Evolutionary conservation across 2,888 invertebrate genomes (phyloP).

Genomic region (Macrophya annulata): DNA sequence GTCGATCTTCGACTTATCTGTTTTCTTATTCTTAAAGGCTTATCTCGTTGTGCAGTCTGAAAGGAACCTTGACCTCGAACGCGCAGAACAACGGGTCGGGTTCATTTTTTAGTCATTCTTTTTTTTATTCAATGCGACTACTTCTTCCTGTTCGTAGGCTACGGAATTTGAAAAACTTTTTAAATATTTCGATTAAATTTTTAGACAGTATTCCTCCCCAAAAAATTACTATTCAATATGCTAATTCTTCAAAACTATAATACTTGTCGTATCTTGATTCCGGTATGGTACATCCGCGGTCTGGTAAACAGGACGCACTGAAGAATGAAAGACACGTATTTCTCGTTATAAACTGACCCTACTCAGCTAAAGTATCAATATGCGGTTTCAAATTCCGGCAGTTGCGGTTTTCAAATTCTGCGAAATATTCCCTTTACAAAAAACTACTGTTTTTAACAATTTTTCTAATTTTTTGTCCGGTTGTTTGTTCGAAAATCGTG

Average conservation of each 20-base stretch:
- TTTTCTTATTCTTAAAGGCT: not conserved
- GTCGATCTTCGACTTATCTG: slow-evolving; percentile 10
- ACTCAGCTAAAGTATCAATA: slow-evolving; percentile 10
- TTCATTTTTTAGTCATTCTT: not conserved
- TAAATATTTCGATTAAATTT: not conserved
- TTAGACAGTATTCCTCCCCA: not conserved
- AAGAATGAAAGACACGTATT: not conserved
- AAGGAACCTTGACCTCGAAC: slow-evolving; percentile 27
- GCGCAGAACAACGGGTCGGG: slow-evolving; percentile 17
- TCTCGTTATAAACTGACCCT: not conserved
- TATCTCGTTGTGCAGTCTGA: slow-evolving; percentile 17
- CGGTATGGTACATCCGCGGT: not conserved
- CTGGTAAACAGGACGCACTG: not conserved
- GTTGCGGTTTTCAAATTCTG: slow-evolving; percentile 44
- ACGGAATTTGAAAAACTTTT: not conserved
- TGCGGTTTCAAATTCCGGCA: slow-evolving; percentile 47
- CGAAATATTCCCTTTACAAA: slow-evolving; percentile 3
- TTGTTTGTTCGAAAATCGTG: not conserved
- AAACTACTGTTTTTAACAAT: not conserved
- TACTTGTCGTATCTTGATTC: not conserved
- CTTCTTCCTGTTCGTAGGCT: not conserved
- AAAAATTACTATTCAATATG: not conserved
- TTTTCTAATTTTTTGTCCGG: not conserved
- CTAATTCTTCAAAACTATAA: not conserved
- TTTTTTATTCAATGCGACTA: not conserved